phyloP scores from a whole-genome alignment of 2,797 vertebrate species.

The Neostethus bicornis region DNA sequence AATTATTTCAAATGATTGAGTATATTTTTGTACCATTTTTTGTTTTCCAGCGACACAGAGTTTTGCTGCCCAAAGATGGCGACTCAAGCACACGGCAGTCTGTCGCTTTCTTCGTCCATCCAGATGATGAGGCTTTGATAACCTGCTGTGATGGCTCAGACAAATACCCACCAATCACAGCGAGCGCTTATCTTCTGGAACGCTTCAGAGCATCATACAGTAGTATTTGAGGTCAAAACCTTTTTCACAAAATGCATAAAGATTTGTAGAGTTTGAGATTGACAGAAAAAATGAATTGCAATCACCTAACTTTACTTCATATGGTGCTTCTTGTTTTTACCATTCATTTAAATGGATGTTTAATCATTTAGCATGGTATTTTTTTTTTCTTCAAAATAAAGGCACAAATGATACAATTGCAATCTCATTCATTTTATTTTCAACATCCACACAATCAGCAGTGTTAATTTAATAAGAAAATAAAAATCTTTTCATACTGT shows the following conservation, averaged over 20 bases:
- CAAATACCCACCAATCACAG: constrained; percentile 74
- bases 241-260: neutral
- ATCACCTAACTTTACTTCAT: neutral
- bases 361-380: neutral
- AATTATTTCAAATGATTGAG: no score
- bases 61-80: constrained; percentile 49
- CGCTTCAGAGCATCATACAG: constrained; percentile 51
- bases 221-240: neutral
- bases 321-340: neutral
- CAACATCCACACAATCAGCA: constrained; percentile 45
- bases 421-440: constrained; percentile 54
- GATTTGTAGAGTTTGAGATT: no score
- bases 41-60: constrained; percentile 72
- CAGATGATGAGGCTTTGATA: constrained; percentile 67
- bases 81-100: constrained; percentile 24
- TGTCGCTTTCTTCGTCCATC: constrained; percentile 75
- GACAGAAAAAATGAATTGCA: neutral
- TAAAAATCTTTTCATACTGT: no score
- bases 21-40: no score
- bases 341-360: neutral
- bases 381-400: neutral
- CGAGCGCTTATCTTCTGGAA: constrained; percentile 53
- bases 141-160: constrained; percentile 72
- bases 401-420: constrained; percentile 25
- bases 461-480: neutral